Conservation (phyloP, 2,797 vertebrate species). For the Catharus ustulatus region DNA sequence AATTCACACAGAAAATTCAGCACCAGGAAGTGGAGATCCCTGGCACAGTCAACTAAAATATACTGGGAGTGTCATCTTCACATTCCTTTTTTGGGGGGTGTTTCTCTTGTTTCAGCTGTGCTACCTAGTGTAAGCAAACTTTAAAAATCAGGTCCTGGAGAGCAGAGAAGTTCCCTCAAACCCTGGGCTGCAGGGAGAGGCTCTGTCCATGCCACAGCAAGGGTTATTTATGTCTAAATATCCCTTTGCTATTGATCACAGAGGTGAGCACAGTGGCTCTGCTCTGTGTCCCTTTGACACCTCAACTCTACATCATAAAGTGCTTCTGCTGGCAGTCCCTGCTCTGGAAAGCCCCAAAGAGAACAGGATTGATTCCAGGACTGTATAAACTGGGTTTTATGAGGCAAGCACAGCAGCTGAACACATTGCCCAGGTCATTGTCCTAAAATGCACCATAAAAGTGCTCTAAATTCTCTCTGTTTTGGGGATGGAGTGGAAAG, state of each 20-base stretch:
- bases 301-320: neutral
- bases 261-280: neutral
- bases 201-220: neutral
- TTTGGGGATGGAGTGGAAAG: neutral
- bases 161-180: neutral
- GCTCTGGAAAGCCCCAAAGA: neutral
- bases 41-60: neutral
- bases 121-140: neutral
- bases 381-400: conserved; percentile 32
- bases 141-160: neutral
- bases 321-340: neutral
- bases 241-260: neutral
- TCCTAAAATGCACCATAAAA: conserved; percentile 47
- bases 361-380: conserved; percentile 9
- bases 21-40: neutral
- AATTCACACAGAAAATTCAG: neutral
- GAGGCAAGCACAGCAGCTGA: conserved; percentile 4
- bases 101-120: neutral
- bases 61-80: neutral
- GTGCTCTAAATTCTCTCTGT: conserved; percentile 6
- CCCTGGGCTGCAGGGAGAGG: neutral
- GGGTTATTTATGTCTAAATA: neutral
- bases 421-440: conserved; percentile 23
- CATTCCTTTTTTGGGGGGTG: rapidly evolving
- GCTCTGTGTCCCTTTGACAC: neutral